Percentiles rank a stretch among this genome's conserved stretches.
Conservation (phyloP, 1,140 invertebrate genomes). For the Hydropsyche tenuis region DNA sequence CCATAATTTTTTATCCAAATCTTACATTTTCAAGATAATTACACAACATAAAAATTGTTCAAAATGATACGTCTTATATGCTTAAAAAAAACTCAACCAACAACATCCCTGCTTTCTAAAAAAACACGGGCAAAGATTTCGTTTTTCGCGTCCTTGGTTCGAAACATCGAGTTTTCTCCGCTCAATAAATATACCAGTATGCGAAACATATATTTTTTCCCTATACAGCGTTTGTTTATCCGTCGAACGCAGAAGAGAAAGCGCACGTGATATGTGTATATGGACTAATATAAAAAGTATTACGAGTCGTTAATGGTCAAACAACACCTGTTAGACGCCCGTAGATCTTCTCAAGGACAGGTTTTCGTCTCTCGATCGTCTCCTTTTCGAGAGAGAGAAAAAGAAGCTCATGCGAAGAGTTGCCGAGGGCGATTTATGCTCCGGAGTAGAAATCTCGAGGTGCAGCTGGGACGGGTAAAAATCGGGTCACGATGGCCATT, state of each 20-base stretch:
- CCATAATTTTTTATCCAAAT: too few relatives aligned
- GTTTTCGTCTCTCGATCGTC: constrained; percentile 28
- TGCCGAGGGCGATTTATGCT: constrained; percentile 21
- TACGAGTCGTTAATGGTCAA: constrained; percentile 20
- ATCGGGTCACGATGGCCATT: constrained; percentile 6
- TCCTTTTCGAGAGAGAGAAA: constrained; percentile 25
- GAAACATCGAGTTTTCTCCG: too few relatives aligned
- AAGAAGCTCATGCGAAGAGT: background rate
- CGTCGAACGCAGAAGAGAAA: constrained; percentile 12
- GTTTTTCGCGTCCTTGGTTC: too few relatives aligned
- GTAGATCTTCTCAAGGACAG: constrained; percentile 25
- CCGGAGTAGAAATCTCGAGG: background rate
- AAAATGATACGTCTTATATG: too few relatives aligned
- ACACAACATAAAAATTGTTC: too few relatives aligned
- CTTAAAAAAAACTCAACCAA: too few relatives aligned
- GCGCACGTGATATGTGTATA: constrained; percentile 1
- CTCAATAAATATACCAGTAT: too few relatives aligned
- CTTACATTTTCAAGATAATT: too few relatives aligned
- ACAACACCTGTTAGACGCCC: constrained; percentile 24
- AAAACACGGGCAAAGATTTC: too few relatives aligned
- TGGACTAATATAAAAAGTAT: constrained; percentile 26
- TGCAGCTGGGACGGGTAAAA: background rate
- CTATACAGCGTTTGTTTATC: too few relatives aligned
- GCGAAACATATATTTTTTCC: too few relatives aligned
- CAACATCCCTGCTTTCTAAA: too few relatives aligned